Evolutionary conservation across 2,113 vertebrate genomes (phyloP), one percentile per base, ranked within the genome.

Genomic region (cat (Felis catus)): DNA sequence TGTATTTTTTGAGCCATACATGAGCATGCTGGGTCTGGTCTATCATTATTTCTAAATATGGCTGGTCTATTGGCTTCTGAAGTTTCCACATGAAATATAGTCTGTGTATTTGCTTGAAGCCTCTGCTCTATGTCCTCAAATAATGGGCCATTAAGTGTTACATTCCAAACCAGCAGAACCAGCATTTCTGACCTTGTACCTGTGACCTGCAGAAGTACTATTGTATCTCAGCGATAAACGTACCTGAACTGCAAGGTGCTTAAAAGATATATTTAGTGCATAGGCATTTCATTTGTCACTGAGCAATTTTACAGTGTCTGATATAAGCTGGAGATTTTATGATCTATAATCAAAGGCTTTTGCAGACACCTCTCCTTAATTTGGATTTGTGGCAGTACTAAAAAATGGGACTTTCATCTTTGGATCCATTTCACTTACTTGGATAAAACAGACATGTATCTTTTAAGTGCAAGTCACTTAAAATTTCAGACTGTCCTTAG

Each of bases 381-480:
- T 98, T 98, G 96, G 96, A 96, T 97, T 97, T 98, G 97, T 98
- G 97, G 98, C 96, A 96, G 95, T 86, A 81, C 97, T 98, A 89
- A 97, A 94, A 96, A 97, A 97, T 97, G 95, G 19, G 65, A 93
- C 97, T 98, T 91, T 98, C 91, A 96, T 98, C 97, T 98, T 98
- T 95, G 96, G 97, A 98, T 89, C 93, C 95, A 97, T 96, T 98
- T 97, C 61, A 61, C 94, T 94, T 95, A 96, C 95, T 98, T 94
- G 97, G 90, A 97, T 98, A 96, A 89, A 98, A 66, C 21, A 98
- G 95, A 94, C 97, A 96, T 93, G 91, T 71, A 36, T 61, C 41
- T 98, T 98, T 98, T 98, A 98, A 98, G 83, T 97, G 83, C 94
- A 98, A 98, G 98, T 98, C 95, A 97, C 98, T 98, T 92, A 13